A percentile compares a stretch with the other conserved stretches of the same genome.
Evolutionary conservation across 35 echinoderm and acorn worm species (phyloP).

Genomic region (Antedon bifida): DNA sequence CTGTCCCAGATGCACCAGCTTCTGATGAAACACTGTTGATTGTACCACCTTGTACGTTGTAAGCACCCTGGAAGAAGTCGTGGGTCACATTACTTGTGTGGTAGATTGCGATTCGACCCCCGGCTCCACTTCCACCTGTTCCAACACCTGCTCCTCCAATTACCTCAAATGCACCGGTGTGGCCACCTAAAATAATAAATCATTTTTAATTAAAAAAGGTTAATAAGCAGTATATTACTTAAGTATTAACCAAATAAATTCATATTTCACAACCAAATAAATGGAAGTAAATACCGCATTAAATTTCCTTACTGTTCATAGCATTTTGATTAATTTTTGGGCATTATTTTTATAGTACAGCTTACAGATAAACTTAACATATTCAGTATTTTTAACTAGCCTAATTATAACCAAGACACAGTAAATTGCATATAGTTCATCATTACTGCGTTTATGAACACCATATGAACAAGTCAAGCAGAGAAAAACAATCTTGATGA

Average conservation of each 20-base stretch:
- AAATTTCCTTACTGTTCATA: too few relatives aligned
- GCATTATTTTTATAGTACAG: too few relatives aligned
- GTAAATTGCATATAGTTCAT: too few relatives aligned
- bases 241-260: neutral
- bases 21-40: conserved; percentile 33
- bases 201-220: neutral
- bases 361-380: too few relatives aligned
- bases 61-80: conserved; percentile 47
- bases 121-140: conserved; percentile 58
- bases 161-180: conserved; percentile 70
- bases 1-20: conserved; percentile 64
- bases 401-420: too few relatives aligned
- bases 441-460: too few relatives aligned
- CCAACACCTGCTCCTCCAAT: conserved; percentile 43
- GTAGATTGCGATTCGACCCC: conserved; percentile 63
- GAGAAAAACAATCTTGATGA: neutral
- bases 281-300: neutral
- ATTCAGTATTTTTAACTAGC: too few relatives aligned
- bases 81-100: conserved; percentile 70
- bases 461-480: too few relatives aligned
- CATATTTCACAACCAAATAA: neutral
- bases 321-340: too few relatives aligned
- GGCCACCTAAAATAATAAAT: conserved; percentile 36
- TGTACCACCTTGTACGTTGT: conserved; percentile 43
- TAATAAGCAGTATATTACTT: neutral